A percentile compares a stretch with the other conserved stretches of the same genome.
phyloP scores from a whole-genome alignment of 2,888 invertebrate genomes.

The Conchocele bisecta region DNA sequence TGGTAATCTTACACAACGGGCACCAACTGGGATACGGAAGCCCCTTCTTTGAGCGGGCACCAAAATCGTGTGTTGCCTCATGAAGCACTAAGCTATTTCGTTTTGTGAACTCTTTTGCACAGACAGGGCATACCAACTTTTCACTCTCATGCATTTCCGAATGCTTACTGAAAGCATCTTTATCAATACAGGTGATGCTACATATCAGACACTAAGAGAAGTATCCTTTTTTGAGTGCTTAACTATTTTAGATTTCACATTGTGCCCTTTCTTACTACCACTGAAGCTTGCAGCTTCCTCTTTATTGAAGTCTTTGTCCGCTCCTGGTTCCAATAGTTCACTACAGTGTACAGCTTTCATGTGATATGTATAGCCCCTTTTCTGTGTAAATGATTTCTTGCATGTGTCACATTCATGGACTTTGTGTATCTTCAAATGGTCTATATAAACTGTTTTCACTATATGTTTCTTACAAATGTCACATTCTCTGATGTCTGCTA shows the following conservation, averaged over 20 bases:
- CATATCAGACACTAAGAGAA: too few species aligned
- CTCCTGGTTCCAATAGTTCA: constrained; percentile 35
- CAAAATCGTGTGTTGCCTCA: constrained; percentile 45
- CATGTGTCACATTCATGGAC: constrained; percentile 40
- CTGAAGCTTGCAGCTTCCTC: constrained; percentile 2
- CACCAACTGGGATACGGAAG: constrained; percentile 46
- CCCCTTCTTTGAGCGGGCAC: background rate
- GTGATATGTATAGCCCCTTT: constrained; percentile 25
- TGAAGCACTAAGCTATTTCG: constrained; percentile 32
- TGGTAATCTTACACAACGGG: constrained; percentile 37
- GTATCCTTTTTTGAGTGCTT: too few species aligned
- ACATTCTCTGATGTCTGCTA: constrained; percentile 40
- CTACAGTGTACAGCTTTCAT: constrained; percentile 27
- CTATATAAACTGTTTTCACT: constrained; percentile 14
- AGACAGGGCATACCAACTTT: constrained; percentile 39
- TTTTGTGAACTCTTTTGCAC: constrained; percentile 43
- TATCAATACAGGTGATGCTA: constrained; percentile 27
- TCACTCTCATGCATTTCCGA: constrained; percentile 25
- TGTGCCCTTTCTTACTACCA: background rate
- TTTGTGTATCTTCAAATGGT: constrained; percentile 39
- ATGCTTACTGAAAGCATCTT: constrained; percentile 40
- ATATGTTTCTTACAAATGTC: constrained; percentile 44
- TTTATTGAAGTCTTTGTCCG: constrained; percentile 15
- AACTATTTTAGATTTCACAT: too few species aligned
- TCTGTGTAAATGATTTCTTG: constrained; percentile 40